Conservation (phyloP, 2,888 invertebrate species). For the Junonia oenone region DNA sequence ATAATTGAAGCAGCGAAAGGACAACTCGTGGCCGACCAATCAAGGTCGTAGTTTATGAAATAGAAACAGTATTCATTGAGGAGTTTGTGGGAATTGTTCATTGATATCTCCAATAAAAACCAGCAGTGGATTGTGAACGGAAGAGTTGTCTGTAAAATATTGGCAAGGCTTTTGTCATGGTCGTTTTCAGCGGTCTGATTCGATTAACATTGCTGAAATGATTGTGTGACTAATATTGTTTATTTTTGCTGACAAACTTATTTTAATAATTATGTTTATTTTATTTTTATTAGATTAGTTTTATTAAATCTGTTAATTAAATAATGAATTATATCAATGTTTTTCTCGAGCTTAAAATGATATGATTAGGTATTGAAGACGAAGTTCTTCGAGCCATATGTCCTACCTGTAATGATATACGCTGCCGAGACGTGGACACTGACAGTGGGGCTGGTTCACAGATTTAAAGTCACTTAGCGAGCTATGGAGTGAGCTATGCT, state of each 20-base stretch:
- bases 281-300: too few species aligned
- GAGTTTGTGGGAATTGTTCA: conserved; percentile 25
- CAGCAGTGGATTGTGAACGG: conserved; percentile 16
- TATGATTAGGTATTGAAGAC: too few species aligned
- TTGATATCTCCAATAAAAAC: conserved; percentile 80
- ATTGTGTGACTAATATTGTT: neutral
- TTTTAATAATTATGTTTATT: neutral
- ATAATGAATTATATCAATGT: too few species aligned
- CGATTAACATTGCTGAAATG: conserved; percentile 27
- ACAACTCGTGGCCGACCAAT: conserved; percentile 42
- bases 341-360: too few species aligned
- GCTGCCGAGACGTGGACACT: too few species aligned
- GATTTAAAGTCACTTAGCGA: too few species aligned
- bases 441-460: too few species aligned
- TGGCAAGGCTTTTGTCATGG: conserved; percentile 34
- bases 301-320: too few species aligned
- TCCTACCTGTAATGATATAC: too few species aligned
- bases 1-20: conserved; percentile 65
- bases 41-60: conserved; percentile 43
- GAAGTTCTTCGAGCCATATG: too few species aligned
- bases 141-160: neutral
- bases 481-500: too few species aligned
- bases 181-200: conserved; percentile 28
- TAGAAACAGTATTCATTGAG: conserved; percentile 21
- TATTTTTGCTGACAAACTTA: neutral